A percentile compares a stretch with the other conserved stretches of the same genome.
phyloP scores from a whole-genome alignment of 2,888 invertebrate genomes.

The Bimastos eiseni region DNA sequence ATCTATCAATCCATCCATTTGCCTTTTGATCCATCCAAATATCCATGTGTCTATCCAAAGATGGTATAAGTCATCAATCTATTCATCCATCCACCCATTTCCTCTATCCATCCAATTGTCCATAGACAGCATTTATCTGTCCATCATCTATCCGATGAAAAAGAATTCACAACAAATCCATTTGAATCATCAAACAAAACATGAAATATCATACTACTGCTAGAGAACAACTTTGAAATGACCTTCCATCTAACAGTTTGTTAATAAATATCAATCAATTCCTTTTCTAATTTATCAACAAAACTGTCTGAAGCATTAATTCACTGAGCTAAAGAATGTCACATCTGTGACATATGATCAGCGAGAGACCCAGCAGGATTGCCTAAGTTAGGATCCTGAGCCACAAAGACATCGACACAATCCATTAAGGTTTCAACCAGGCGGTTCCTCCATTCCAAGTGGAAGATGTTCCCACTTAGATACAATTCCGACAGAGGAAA shows the following conservation, averaged over 20 bases:
- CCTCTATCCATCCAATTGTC: too few relatives aligned
- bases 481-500: not conserved
- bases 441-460: not conserved
- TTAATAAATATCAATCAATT: not conserved
- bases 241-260: not conserved
- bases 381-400: not conserved
- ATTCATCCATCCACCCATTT: too few relatives aligned
- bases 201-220: too few relatives aligned
- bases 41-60: too few relatives aligned
- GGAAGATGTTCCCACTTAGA: not conserved
- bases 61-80: too few relatives aligned
- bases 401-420: not conserved
- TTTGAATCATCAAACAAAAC: not conserved
- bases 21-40: too few relatives aligned
- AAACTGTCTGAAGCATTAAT: not conserved
- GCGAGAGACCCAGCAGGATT: constrained; percentile 8
- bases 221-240: not conserved
- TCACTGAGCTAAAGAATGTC: not conserved
- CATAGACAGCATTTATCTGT: too few relatives aligned
- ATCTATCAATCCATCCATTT: too few relatives aligned
- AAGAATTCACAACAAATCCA: too few relatives aligned
- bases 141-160: too few relatives aligned
- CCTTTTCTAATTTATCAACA: not conserved
- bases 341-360: constrained; percentile 8
- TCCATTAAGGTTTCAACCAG: not conserved